Conservation (phyloP, 2,113 vertebrate species). For the Seriola quinqueradiata region DNA sequence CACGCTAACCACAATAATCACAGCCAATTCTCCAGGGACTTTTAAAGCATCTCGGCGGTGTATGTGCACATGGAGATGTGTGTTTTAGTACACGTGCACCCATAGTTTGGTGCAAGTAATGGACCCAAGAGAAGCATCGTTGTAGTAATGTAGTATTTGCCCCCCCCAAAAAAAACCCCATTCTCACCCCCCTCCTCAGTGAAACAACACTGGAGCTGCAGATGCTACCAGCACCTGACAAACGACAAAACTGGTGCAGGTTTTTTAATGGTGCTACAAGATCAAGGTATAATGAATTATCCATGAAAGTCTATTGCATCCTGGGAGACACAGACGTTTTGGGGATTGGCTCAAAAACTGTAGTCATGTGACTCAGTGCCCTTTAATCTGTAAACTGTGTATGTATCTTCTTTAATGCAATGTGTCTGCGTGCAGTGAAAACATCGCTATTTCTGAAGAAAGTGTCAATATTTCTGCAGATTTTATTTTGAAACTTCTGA, state of each 20-base stretch:
- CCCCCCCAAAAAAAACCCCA: background rate
- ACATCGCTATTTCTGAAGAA: background rate
- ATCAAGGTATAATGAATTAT: background rate
- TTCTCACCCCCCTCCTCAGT: background rate
- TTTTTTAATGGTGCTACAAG: background rate
- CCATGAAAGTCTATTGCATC: background rate
- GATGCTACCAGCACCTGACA: background rate
- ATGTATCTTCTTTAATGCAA: no score
- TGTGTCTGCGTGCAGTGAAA: no score
- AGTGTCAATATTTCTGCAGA: no score
- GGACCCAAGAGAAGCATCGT: conserved; percentile 25
- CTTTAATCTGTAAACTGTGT: no score
- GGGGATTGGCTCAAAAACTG: background rate
- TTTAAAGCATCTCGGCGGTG: conserved; percentile 60
- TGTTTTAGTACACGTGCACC: conserved; percentile 20
- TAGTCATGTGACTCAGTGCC: background rate
- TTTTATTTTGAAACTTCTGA: no score
- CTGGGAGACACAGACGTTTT: background rate
- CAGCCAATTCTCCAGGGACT: conserved; percentile 65
- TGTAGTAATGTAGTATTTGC: conserved; percentile 13
- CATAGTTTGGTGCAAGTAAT: conserved; percentile 23
- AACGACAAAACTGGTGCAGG: background rate
- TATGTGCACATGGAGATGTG: conserved; percentile 1
- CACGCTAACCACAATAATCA: conserved; percentile 80
- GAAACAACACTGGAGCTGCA: conserved; percentile 17